Base-by-base conservation (phyloP, 2,113 vertebrate species). In the Hippocampus guttulatus region DNA sequence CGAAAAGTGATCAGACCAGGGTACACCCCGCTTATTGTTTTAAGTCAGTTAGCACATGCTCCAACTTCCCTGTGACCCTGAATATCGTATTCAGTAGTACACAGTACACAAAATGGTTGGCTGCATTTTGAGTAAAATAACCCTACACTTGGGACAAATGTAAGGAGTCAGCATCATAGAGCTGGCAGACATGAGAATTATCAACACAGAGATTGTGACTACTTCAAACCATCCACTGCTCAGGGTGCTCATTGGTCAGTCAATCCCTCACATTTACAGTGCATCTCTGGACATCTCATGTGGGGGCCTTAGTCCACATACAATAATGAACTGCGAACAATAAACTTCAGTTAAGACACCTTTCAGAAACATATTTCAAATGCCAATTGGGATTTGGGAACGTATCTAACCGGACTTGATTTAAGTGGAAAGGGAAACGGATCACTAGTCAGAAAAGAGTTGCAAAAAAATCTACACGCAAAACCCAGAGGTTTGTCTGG, bases 401-500 rank as follows among this genome's bases (percentile, higher is more conserved):
- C 63, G 49, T 68, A 38, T 81, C 84, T 79, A 62, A 78, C 47
- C 43, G 60, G 74, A 72, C 69, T 65, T 65, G 41, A 47, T 47
- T 47, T 65, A 47, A 47, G 74, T 70, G 71, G 67, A 81, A 70
- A 80, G 65, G 73, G 70, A 87, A 72, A 82, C 73, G 80, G 71
- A 74, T 76, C 74, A 55, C 69, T 11, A 77, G 74, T 79, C 68
- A 62, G 51, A 51, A 73, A 80, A 73, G 73, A 78, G 51, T 71
- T 73, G 80, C 75, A n/a, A n/a, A 69, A 76, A 76, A 81, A 64
- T 81, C 80, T 80, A 70, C 63, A 52, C 75, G 68, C 69, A 77
- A 73, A 85, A 78, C 86, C 83, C 74, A 20, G 51, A 80, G 77
- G 73, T 77, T 74, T 52, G 72, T 83, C 81, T 85, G 84, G 80